Evolutionary conservation across 2,797 vertebrate genomes (phyloP), one percentile per base, ranked within the genome.

Genomic region (Mormyrus hasselquistii): DNA sequence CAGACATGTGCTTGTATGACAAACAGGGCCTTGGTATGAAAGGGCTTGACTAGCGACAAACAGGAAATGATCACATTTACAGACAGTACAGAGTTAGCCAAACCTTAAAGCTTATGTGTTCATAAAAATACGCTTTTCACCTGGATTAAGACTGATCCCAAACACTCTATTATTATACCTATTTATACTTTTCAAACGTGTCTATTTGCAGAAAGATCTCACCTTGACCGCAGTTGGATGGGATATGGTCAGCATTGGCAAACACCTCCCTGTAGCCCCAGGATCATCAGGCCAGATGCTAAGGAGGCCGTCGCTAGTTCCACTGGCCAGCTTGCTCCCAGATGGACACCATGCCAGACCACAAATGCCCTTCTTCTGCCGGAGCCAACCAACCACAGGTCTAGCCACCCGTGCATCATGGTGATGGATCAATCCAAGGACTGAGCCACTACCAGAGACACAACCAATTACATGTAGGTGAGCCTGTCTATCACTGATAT

Each of bases 141-240:
- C 7, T 84, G n/a, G 47, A 84, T 84, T 49, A 50, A 10, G 19
- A 9, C 1, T 25, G 82, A 84, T 84, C 82, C 47, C n/a, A 4
- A 84, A 44, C n/a, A 84, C 9, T 47, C 34, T 9, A 41, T 16
- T n/a, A 14, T 50, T 38, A 59, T 4, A 44, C 3, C 52, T 89
- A 57, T 19, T 10, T 5, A 16, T 14, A 7, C 12, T 16, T 41
- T 49, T 47, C n/a, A 65, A 22, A 10, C 1, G 22, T 49, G 29
- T 29, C 34, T 38, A n/a, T 4, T n/a, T 82, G 16, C 14, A 41
- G 50, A 12, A 44, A 59, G 57, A 52, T 62, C 90, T 82, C 90
- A 96, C 96, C 96, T 97, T 97, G 16, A 97, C 96, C 65, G 95
- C 95, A 50, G 95, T 96, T 76, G 94, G 91, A 47, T 95, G 95